phyloP scores from a whole-genome alignment of 2,113 vertebrate genomes.

The Callipepla squamata region DNA sequence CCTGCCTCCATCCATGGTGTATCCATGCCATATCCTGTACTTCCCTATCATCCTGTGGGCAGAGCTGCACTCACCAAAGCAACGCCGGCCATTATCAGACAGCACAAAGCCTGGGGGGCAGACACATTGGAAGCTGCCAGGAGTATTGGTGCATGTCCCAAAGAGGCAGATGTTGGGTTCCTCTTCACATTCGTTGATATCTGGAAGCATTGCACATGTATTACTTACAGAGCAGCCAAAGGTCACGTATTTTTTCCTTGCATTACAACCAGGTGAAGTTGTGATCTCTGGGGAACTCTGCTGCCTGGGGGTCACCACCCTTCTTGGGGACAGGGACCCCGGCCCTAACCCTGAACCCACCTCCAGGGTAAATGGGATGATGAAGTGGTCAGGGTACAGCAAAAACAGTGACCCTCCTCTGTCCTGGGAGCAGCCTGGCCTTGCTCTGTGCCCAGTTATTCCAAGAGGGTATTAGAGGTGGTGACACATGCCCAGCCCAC shows the following conservation, averaged over 20 bases:
- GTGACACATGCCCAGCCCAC: not conserved
- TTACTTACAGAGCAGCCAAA: not conserved
- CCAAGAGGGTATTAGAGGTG: not conserved
- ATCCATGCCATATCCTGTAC: not conserved
- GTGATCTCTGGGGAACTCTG: not conserved
- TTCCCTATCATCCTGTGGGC: not conserved
- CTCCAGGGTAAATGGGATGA: not conserved
- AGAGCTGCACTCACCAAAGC: constrained; percentile 86
- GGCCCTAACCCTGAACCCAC: not conserved
- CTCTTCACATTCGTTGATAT: constrained; percentile 91
- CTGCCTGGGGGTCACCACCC: not conserved
- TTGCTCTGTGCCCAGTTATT: not conserved
- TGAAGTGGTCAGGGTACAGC: not conserved
- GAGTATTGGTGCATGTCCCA: constrained; percentile 90
- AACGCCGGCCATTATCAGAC: constrained; percentile 87
- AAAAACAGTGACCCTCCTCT: fast-evolving
- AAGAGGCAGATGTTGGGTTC: constrained; percentile 90
- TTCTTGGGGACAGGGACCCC: not conserved
- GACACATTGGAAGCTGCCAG: constrained; percentile 91
- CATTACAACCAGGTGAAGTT: not conserved
- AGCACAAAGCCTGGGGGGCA: constrained; percentile 89
- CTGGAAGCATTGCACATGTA: constrained; percentile 63
- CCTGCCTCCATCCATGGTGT: not conserved
- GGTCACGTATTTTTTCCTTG: not conserved
- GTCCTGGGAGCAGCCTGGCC: not conserved